Percentiles rank a stretch among this genome's conserved stretches.
Conservation (phyloP, 2,113 vertebrate genomes). For the Phyllopteryx taeniolatus region DNA sequence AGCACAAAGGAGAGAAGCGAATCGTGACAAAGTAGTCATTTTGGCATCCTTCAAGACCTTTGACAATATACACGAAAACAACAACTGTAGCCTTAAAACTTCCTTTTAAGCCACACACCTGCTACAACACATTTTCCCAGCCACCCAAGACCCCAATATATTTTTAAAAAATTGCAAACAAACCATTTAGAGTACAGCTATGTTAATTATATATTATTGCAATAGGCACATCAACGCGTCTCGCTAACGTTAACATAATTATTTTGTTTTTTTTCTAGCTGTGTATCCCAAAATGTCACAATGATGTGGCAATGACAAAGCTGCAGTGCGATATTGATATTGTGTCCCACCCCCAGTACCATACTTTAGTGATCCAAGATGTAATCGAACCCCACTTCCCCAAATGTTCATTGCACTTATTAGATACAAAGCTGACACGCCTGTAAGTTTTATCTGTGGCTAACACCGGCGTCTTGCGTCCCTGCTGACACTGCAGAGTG, state of each 20-base stretch:
- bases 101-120: background rate
- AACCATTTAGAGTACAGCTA: too few species aligned
- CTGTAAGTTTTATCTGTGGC: slow-evolving; percentile 59
- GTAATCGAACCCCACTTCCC: slow-evolving; percentile 15
- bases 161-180: too few species aligned
- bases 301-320: background rate
- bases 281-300: background rate
- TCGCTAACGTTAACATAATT: background rate
- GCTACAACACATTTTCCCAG: background rate
- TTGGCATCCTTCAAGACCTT: background rate
- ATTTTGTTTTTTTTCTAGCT: background rate
- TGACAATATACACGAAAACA: background rate
- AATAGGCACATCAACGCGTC: background rate
- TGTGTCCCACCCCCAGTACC: background rate
- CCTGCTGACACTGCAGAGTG: slow-evolving; percentile 42
- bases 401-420: slow-evolving; percentile 47
- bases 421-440: slow-evolving; percentile 29
- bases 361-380: background rate
- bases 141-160: too few species aligned
- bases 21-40: background rate
- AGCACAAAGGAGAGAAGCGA: background rate
- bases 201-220: background rate
- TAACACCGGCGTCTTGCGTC: slow-evolving; percentile 49
- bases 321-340: background rate
- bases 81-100: background rate